A percentile compares a stretch with the other conserved stretches of the same genome.
Conservation (phyloP, 2,113 vertebrate species). For the Saimiri boliviensis region DNA sequence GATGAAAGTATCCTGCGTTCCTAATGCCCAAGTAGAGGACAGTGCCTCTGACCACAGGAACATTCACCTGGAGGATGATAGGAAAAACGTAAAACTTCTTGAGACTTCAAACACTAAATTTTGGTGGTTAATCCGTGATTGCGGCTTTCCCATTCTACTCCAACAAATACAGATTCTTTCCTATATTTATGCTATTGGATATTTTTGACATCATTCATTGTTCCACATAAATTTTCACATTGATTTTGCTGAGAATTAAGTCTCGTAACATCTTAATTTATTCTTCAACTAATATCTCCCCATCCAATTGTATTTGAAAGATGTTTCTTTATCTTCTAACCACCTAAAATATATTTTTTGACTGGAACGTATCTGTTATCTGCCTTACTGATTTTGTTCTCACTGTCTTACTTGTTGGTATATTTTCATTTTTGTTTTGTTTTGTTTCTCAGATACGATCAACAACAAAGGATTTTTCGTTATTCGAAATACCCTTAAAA, state of each 20-base stretch:
- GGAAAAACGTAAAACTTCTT: neutral
- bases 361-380: too few species aligned
- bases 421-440: neutral
- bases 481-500: neutral
- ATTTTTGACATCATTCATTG: too few species aligned
- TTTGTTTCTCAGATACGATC: neutral
- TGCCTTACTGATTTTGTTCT: neutral
- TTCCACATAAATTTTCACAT: neutral
- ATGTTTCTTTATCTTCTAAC: neutral
- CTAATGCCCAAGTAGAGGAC: neutral
- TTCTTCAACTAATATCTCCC: neutral
- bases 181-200: neutral
- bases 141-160: neutral
- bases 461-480: neutral
- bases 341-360: neutral
- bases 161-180: neutral
- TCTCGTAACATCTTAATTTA: neutral
- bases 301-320: neutral
- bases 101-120: neutral
- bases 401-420: neutral
- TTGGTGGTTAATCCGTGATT: neutral
- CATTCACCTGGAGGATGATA: rapidly evolving
- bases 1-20: neutral
- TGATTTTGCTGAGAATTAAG: neutral
- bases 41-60: rapidly evolving